These are phyloP conservation scores for Microtus richardsoni DNA, from an alignment of 2,113 vertebrate genomes.

Conservation along the genomic window DNA sequence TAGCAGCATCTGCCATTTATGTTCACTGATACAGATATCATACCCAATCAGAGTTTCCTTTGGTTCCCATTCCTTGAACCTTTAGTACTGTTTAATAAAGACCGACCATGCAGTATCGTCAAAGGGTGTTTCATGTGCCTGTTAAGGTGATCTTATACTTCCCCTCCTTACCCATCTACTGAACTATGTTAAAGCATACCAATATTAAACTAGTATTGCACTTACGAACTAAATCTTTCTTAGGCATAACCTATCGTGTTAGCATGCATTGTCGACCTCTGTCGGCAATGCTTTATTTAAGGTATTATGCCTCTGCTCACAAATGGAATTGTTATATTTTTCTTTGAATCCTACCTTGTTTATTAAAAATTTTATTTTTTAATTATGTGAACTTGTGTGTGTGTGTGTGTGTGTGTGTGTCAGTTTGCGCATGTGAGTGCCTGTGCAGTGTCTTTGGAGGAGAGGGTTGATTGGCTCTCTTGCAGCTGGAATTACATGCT, in stretches of 20 bases:
- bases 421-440: neutral
- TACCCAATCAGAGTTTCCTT: neutral
- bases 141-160: neutral
- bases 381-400: neutral
- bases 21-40: neutral
- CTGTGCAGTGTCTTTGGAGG: too few species aligned
- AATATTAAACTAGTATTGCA: conserved; percentile 9
- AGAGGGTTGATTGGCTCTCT: neutral
- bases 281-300: conserved; percentile 17
- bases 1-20: neutral
- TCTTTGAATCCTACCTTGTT: neutral
- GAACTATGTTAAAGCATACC: neutral
- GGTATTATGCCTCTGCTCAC: neutral
- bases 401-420: neutral
- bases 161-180: neutral
- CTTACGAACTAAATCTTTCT: neutral
- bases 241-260: neutral
- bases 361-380: neutral
- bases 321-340: neutral
- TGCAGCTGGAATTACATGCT: neutral
- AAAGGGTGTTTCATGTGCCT: neutral
- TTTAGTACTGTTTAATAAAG: neutral
- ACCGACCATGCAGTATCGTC: neutral
- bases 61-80: neutral
- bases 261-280: neutral